Percentiles rank a stretch among this genome's conserved stretches.
These are phyloP conservation scores for Anhinga rufa DNA, from an alignment of 2,113 vertebrate genomes.

Conservation along the genomic window DNA sequence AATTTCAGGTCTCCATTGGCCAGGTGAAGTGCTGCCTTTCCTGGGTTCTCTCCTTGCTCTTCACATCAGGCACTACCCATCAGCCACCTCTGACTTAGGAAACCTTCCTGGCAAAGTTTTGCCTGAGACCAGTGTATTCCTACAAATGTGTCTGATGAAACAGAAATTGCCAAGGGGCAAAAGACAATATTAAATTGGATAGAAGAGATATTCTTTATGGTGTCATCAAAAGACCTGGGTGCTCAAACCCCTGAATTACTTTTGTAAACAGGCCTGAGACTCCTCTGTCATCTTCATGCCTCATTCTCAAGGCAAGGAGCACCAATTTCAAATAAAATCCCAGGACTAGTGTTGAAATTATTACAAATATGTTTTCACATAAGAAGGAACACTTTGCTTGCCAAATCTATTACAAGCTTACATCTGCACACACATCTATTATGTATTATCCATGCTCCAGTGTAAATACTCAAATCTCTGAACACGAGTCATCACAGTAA, in stretches of 20 bases:
- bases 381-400: not conserved
- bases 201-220: not conserved
- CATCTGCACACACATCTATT: not conserved
- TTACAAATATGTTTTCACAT: not conserved
- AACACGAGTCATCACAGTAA: not conserved
- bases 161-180: not conserved
- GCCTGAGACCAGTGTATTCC: not conserved
- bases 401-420: not conserved
- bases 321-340: not conserved
- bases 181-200: not conserved
- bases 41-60: not conserved
- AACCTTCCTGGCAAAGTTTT: not conserved
- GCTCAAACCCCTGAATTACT: not conserved
- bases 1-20: not conserved
- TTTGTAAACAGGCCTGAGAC: not conserved
- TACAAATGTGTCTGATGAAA: not conserved
- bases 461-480: slow-evolving; percentile 13
- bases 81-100: not conserved
- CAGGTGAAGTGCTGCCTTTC: not conserved
- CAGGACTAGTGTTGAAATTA: not conserved
- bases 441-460: not conserved
- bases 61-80: not conserved
- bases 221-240: not conserved
- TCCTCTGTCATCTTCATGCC: not conserved
- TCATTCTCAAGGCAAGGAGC: not conserved